Conservation (phyloP, 2,113 vertebrate genomes). For the Nyctibius bracteatus region DNA sequence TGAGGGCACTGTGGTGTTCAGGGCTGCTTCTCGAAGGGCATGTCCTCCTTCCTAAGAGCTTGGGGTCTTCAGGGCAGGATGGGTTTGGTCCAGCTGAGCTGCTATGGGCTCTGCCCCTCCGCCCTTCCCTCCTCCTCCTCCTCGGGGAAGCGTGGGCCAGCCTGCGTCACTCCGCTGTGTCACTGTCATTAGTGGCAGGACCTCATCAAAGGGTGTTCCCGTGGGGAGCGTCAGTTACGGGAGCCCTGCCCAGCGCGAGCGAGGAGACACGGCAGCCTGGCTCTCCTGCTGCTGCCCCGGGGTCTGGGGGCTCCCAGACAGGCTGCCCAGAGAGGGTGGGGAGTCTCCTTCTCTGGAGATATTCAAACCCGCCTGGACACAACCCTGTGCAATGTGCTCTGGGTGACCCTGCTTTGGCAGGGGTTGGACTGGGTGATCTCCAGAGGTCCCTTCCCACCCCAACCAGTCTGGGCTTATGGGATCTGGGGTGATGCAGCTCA, state of each 20-base stretch:
- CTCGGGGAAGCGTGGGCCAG: neutral
- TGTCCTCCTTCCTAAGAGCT: neutral
- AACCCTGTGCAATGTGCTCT: too few species aligned
- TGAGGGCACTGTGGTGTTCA: neutral
- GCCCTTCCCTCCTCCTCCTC: neutral
- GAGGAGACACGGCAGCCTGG: neutral
- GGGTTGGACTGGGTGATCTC: too few species aligned
- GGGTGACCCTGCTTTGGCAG: too few species aligned
- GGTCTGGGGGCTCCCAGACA: neutral
- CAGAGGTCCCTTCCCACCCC: too few species aligned
- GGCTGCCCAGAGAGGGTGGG: too few species aligned
- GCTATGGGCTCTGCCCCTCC: neutral
- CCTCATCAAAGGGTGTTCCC: neutral
- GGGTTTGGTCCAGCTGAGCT: neutral
- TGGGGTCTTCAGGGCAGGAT: neutral
- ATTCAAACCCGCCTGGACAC: too few species aligned
- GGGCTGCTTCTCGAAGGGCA: neutral
- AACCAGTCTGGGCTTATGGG: too few species aligned
- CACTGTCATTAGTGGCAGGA: neutral
- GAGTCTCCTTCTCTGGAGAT: too few species aligned
- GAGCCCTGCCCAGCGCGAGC: neutral
- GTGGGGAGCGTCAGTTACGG: rapidly evolving
- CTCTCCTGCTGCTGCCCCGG: neutral
- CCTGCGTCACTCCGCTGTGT: neutral
- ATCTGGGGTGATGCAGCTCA: too few species aligned